phyloP scores from a whole-genome alignment of 1,140 invertebrate species.

The Drosophila santomea region DNA sequence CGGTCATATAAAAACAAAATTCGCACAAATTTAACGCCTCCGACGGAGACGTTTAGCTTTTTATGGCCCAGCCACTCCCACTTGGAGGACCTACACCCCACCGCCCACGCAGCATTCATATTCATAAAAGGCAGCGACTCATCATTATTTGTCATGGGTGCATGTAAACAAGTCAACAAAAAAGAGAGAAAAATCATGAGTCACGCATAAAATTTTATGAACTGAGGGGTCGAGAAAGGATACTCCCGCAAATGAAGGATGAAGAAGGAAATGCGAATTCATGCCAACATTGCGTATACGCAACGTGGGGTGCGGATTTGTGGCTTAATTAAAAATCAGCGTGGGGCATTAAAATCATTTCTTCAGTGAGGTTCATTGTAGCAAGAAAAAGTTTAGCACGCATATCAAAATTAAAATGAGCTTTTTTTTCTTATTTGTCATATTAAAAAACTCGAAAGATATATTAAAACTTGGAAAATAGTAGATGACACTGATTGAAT shows the following conservation, averaged over 20 bases:
- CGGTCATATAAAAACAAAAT: conserved; percentile 68
- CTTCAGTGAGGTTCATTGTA: conserved; percentile 7
- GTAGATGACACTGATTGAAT: no score
- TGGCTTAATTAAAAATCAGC: conserved; percentile 75
- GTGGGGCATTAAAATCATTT: conserved; percentile 29
- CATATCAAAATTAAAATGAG: no score
- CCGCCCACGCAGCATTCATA: conserved; percentile 56
- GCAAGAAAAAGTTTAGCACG: neutral
- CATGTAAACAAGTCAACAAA: conserved; percentile 77
- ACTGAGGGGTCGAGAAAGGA: conserved; percentile 36
- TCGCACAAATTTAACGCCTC: conserved; percentile 68
- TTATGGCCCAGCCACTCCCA: conserved; percentile 41
- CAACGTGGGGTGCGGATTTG: conserved; percentile 36
- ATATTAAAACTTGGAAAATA: no score
- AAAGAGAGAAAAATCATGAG: conserved; percentile 67
- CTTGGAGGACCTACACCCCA: neutral
- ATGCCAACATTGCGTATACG: conserved; percentile 56
- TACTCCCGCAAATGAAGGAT: neutral
- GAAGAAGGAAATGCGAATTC: conserved; percentile 13
- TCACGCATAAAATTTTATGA: conserved; percentile 73
- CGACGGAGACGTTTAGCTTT: conserved; percentile 63
- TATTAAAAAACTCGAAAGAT: no score
- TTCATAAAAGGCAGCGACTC: conserved; percentile 72
- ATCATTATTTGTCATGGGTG: conserved; percentile 68
- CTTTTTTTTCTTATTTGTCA: no score